A percentile compares a stretch with the other conserved stretches of the same genome.
Evolutionary conservation across 2,113 vertebrate genomes (phyloP).

Genomic region (Lates calcarifer): DNA sequence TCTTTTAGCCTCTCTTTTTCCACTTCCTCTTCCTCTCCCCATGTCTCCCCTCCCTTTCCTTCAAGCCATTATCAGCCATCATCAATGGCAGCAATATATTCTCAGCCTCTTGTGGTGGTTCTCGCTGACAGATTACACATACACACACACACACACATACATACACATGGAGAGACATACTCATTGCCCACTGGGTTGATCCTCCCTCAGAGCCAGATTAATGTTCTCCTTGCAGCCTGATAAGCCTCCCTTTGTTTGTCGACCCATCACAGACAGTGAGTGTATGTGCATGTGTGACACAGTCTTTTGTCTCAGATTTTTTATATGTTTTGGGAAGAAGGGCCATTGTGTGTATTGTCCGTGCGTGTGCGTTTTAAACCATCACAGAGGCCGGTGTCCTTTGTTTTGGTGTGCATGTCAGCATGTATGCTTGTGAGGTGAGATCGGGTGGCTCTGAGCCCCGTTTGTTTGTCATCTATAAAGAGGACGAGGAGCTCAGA

Average conservation of each 20-base stretch:
- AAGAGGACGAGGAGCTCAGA: constrained; percentile 45
- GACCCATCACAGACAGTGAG: constrained; percentile 33
- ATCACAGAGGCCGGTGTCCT: not conserved
- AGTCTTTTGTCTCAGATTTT: constrained; percentile 28
- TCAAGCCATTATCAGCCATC: constrained; percentile 12
- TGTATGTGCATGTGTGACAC: not conserved
- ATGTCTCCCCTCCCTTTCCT: not conserved
- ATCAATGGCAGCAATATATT: constrained; percentile 18
- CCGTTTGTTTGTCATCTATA: constrained; percentile 56
- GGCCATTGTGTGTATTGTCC: constrained; percentile 10
- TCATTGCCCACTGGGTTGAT: constrained; percentile 53
- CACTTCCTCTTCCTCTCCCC: not conserved
- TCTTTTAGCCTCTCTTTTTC: not conserved
- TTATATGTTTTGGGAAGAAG: constrained; percentile 7
- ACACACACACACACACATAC: constrained; percentile 26
- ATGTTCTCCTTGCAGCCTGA: constrained; percentile 69
- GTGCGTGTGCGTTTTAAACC: constrained; percentile 7
- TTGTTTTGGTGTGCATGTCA: constrained; percentile 21
- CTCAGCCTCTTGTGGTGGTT: constrained; percentile 49
- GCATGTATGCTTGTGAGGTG: constrained; percentile 34
- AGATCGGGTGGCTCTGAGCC: constrained; percentile 29
- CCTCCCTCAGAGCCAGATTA: constrained; percentile 71
- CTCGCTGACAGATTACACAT: constrained; percentile 60
- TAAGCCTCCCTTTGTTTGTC: constrained; percentile 73
- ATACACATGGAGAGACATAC: constrained; percentile 24